These are phyloP conservation scores for Caiman crocodilus DNA, from an alignment of 2,797 vertebrate species.

Conservation along the genomic window DNA sequence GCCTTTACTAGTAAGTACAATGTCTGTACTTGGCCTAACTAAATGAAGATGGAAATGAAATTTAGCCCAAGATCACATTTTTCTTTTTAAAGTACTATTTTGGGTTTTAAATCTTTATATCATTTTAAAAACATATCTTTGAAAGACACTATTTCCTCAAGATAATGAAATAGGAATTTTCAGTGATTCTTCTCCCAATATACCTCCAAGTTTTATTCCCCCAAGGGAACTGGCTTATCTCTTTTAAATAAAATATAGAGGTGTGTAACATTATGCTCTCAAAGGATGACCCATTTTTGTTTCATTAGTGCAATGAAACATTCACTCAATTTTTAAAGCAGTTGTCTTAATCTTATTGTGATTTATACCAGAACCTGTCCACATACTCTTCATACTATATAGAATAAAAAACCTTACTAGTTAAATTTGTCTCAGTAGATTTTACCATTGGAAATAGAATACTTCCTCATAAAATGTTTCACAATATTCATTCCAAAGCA, in stretches of 20 bases:
- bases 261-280: constrained; percentile 75
- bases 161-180: constrained; percentile 41
- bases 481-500: background rate
- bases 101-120: background rate
- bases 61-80: background rate
- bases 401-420: constrained; percentile 68
- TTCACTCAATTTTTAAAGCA: constrained; percentile 80
- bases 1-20: background rate
- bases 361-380: constrained; percentile 72
- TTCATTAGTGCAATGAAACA: constrained; percentile 82
- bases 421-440: constrained; percentile 66
- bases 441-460: constrained; percentile 49
- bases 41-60: background rate
- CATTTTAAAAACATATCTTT: background rate
- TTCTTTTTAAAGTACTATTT: background rate
- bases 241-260: constrained; percentile 71
- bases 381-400: constrained; percentile 54
- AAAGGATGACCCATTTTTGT: constrained; percentile 77
- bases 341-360: constrained; percentile 74
- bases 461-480: constrained; percentile 52
- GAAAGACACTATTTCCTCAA: background rate
- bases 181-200: constrained; percentile 59
- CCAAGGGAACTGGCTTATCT: constrained; percentile 56
- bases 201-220: constrained; percentile 74
- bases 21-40: background rate